Percentiles rank a stretch among this genome's conserved stretches.
Conservation (phyloP, 2,797 vertebrate species). For the Mormyrops boulengeri region DNA sequence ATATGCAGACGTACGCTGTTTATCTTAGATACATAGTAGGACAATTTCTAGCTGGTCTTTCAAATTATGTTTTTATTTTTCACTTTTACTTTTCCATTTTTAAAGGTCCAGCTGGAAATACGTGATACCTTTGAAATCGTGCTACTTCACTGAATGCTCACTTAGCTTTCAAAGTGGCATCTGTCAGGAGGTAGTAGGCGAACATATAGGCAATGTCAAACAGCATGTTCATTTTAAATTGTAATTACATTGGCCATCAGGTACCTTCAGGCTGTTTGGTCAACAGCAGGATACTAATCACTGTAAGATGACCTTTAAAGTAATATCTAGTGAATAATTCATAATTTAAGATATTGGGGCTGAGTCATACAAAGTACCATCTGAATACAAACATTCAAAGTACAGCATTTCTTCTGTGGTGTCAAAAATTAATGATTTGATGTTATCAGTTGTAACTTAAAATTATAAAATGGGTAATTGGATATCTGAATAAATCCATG, state of each 20-base stretch:
- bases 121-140: constrained; percentile 50
- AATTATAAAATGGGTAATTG: constrained; percentile 3
- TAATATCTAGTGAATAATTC: constrained; percentile 81
- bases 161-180: constrained; percentile 66
- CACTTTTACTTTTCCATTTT: constrained; percentile 12
- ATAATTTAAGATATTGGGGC: constrained; percentile 68
- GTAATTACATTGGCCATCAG: constrained; percentile 78
- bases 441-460: not conserved
- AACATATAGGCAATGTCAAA: constrained; percentile 75
- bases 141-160: constrained; percentile 50
- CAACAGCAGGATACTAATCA: constrained; percentile 80
- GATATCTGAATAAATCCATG: constrained; percentile 4
- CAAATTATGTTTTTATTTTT: not conserved
- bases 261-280: constrained; percentile 78
- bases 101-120: constrained; percentile 19
- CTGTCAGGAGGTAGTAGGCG: constrained; percentile 55
- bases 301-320: constrained; percentile 79
- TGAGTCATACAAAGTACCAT: constrained; percentile 58
- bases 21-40: constrained; percentile 28
- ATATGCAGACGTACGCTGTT: not conserved
- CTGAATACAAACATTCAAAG: constrained; percentile 41
- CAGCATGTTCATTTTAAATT: constrained; percentile 74
- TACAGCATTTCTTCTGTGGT: constrained; percentile 29
- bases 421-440: constrained; percentile 21
- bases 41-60: constrained; percentile 21